Conservation (phyloP, 2,113 vertebrate genomes). For the Sinocyclocheilus maitianheensis region DNA sequence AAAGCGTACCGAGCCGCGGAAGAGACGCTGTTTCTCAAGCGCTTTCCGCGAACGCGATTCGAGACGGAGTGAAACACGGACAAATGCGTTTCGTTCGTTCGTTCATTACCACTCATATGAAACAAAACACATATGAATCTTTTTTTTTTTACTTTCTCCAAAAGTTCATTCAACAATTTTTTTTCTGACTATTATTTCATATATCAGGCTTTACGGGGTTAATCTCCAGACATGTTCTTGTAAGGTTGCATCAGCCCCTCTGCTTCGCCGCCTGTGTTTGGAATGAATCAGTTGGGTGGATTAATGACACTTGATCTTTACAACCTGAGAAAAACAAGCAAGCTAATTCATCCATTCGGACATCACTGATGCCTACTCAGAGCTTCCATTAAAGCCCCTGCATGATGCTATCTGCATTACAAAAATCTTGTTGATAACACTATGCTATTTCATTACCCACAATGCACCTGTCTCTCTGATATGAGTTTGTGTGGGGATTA, state of each 20-base stretch:
- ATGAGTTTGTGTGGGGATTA: constrained; percentile 12
- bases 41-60: too few species aligned
- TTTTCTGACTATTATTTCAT: background rate
- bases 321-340: background rate
- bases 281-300: background rate
- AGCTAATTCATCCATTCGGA: background rate
- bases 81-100: too few species aligned
- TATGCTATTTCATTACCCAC: constrained; percentile 6
- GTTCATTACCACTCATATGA: too few species aligned
- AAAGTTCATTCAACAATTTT: too few species aligned
- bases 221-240: background rate
- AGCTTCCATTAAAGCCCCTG: constrained; percentile 14
- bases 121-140: too few species aligned
- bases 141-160: too few species aligned
- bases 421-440: background rate
- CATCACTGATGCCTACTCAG: constrained; percentile 1
- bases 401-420: constrained; percentile 18
- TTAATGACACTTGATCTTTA: constrained; percentile 28
- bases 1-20: too few species aligned
- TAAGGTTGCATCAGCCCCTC: background rate
- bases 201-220: background rate
- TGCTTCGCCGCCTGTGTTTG: background rate
- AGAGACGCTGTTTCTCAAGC: too few species aligned
- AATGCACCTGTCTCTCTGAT: background rate
- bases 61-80: too few species aligned